Evolutionary conservation across 2,113 vertebrate genomes (phyloP).

Genomic region (Chrysemys picta): DNA sequence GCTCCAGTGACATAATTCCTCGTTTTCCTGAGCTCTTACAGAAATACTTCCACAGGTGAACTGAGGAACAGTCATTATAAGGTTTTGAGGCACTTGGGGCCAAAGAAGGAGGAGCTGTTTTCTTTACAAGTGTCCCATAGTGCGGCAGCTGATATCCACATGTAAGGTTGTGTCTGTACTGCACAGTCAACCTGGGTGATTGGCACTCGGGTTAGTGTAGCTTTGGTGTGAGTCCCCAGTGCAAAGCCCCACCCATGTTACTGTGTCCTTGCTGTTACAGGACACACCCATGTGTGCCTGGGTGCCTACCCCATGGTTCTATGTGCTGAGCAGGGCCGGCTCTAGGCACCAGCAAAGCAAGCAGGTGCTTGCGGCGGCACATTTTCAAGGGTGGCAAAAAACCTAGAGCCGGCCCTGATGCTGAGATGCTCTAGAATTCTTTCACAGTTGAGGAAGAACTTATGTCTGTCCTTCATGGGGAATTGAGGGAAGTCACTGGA

Average conservation of each 20-base stretch:
- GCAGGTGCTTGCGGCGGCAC: too few relatives aligned
- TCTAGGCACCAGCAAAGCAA: too few relatives aligned
- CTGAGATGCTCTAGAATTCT: neutral
- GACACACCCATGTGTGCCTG: neutral
- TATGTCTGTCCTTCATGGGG: neutral
- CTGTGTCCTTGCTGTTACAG: neutral
- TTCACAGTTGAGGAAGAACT: neutral
- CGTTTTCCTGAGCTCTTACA: neutral
- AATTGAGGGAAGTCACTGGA: neutral
- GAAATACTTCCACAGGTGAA: constrained; percentile 13
- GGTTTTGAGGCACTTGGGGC: neutral
- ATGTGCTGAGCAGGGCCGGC: neutral
- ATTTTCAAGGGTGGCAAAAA: too few relatives aligned
- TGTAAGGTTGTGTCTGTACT: neutral
- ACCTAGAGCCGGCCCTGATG: neutral
- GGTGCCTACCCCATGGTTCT: neutral
- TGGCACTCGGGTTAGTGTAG: neutral
- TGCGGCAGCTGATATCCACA: neutral
- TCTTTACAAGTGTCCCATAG: neutral
- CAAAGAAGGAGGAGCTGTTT: neutral
- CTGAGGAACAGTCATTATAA: neutral
- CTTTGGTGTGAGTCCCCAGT: neutral
- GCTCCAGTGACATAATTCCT: neutral
- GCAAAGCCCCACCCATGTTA: neutral
- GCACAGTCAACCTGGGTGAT: neutral